Conservation (phyloP, 1,140 invertebrate species). For the Oedothorax gibbosus region DNA sequence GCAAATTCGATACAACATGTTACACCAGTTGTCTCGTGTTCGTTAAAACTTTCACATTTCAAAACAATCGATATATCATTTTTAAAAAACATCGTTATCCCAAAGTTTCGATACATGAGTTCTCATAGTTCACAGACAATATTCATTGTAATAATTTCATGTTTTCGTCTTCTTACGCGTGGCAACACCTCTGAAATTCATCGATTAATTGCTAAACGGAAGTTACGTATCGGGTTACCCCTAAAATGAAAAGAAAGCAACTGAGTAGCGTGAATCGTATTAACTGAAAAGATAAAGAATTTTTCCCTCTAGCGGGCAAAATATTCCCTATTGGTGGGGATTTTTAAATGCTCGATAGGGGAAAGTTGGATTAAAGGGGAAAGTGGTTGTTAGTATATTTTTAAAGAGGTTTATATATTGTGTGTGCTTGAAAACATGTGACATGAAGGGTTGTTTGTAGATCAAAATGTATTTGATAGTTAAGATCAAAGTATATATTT, state of each 20-base stretch:
- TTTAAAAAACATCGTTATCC: conserved; percentile 8
- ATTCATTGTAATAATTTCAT: no score
- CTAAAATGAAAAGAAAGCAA: conserved; percentile 2
- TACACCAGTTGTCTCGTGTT: neutral
- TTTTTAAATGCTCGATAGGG: conserved; percentile 1
- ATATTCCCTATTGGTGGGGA: conserved; percentile 34
- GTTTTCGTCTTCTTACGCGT: neutral
- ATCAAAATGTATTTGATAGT: no score
- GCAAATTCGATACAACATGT: neutral
- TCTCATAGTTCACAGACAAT: no score
- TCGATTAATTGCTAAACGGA: conserved; percentile 24
- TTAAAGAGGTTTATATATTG: no score
- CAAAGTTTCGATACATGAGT: neutral
- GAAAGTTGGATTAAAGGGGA: neutral
- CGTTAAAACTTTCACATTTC: neutral
- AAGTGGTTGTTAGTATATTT: no score
- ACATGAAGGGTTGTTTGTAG: no score
- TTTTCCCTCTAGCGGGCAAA: conserved; percentile 40
- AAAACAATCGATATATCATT: neutral
- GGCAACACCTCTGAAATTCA: conserved; percentile 20
- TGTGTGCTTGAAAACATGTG: no score
- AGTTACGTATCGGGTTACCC: conserved; percentile 24
- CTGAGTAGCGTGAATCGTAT: conserved; percentile 17
- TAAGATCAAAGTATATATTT: no score
- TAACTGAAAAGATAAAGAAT: conserved; percentile 45